Evolutionary conservation across 1,140 invertebrate species (phyloP).

Genomic region (Aphidius gifuensis): DNA sequence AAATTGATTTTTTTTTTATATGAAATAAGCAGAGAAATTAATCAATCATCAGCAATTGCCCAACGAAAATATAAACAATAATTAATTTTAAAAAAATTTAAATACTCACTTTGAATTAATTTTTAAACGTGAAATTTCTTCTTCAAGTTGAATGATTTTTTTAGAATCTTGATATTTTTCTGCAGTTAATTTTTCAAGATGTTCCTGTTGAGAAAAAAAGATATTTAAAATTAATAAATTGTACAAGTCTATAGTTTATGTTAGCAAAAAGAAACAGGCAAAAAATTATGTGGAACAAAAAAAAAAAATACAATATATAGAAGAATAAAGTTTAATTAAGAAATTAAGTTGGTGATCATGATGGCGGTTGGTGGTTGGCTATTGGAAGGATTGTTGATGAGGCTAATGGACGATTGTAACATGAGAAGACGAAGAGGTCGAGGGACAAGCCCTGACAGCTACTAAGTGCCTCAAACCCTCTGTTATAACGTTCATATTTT

Average conservation of each 20-base stretch:
- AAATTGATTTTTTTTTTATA: no score
- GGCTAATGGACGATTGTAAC: conserved; percentile 55
- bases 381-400: conserved; percentile 49
- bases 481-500: conserved; percentile 4
- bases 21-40: neutral
- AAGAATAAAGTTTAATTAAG: conserved; percentile 43
- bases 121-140: conserved; percentile 42
- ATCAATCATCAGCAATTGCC: neutral
- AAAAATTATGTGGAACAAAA: neutral
- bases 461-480: conserved; percentile 46
- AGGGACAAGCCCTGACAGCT: conserved; percentile 49
- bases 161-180: conserved; percentile 44
- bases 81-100: neutral
- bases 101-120: conserved; percentile 46
- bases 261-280: neutral
- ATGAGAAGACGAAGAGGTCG: conserved; percentile 44
- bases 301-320: neutral
- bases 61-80: no score
- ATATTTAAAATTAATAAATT: conserved; percentile 1
- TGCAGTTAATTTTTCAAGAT: conserved; percentile 38
- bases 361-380: conserved; percentile 40
- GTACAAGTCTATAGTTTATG: neutral
- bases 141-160: conserved; percentile 43
- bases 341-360: conserved; percentile 37
- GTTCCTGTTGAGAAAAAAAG: conserved; percentile 33